Evolutionary conservation across 2,888 invertebrate species (phyloP), one percentile per base, ranked within the genome.

Genomic region (Melanostoma scalare): DNA sequence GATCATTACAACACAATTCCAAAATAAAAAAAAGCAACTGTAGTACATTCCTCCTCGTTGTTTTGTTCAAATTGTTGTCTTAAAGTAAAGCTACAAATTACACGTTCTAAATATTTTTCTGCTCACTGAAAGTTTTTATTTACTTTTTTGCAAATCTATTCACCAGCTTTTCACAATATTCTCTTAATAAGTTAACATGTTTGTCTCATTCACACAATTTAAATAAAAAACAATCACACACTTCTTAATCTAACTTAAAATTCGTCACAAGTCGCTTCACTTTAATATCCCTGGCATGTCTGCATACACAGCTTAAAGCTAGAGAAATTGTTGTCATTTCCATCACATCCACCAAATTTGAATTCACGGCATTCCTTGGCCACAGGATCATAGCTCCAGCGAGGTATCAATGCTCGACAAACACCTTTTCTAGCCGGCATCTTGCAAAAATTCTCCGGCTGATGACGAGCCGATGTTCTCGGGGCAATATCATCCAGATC

Each of bases 261-360:
- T 6, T 31, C 20, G 8, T 44, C 52, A 50, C 36, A 20, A 48
- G 2, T n/a, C 3, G n/a, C 48, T 9, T 42, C 3, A 46, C 6
- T 30, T 68, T 63, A 86, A 38, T 78, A 72, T 33, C 92, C 92
- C 86, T 90, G 88, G 86, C 93, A 93, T 79, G 90, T 90, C 48
- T 89, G 89, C 90, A 92, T 90, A 86, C 93, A 93, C 67, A 91
- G 90, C 82, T 92, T 91, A 85, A 91, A 89, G 76, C 91, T 91
- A 72, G 90, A 85, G 87, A 93, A 93, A 85, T 93, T 93, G 87
- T 93, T 93, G 74, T 90, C 91, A 86, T 93, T 93, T 80, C 93
- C 93, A 87, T 92, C 92, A 86, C 93, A 93, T 68, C 93, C 93
- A 3, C 93, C 93, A 84, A 92, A 93, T 85, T 92, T 92, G 87